These are phyloP conservation scores for Linyphia triangularis DNA, from an alignment of 2,888 invertebrate genomes.

Conservation along the genomic window DNA sequence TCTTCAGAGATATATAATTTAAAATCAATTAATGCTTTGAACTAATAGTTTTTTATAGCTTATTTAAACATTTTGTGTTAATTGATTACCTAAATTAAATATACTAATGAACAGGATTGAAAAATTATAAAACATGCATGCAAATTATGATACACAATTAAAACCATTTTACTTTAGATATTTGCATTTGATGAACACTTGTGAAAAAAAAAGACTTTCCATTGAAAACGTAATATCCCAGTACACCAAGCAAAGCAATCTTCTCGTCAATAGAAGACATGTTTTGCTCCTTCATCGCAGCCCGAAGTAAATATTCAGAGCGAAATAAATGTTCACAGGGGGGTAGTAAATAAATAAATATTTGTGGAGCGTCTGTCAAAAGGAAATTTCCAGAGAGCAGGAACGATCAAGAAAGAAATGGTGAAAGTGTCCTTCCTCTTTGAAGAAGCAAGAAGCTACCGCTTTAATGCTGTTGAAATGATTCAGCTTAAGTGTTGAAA, in stretches of 20 bases:
- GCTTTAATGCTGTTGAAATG: slow-evolving; percentile 69
- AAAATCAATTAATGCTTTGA: too few species aligned
- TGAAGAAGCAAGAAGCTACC: slow-evolving; percentile 33
- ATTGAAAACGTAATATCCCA: neutral
- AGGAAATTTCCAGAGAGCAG: slow-evolving; percentile 49
- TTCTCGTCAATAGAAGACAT: slow-evolving; percentile 31
- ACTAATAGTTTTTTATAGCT: too few species aligned
- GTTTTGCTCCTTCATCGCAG: slow-evolving; percentile 7
- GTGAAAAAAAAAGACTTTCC: too few species aligned
- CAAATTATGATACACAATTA: too few species aligned
- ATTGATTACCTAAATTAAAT: too few species aligned
- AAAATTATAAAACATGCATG: too few species aligned
- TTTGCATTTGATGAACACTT: too few species aligned
- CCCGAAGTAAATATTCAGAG: slow-evolving; percentile 57
- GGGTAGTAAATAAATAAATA: slow-evolving; percentile 73
- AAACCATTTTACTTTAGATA: too few species aligned
- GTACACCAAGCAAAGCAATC: neutral
- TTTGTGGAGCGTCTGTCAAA: slow-evolving; percentile 54
- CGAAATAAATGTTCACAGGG: slow-evolving; percentile 73
- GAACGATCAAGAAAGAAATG: slow-evolving; percentile 72
- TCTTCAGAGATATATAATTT: too few species aligned
- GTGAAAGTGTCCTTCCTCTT: slow-evolving; percentile 57
- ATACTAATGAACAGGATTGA: too few species aligned
- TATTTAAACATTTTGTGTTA: too few species aligned
- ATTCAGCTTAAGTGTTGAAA: slow-evolving; percentile 74